Conservation (phyloP, 2,797 vertebrate genomes). For the Balearica regulorum region DNA sequence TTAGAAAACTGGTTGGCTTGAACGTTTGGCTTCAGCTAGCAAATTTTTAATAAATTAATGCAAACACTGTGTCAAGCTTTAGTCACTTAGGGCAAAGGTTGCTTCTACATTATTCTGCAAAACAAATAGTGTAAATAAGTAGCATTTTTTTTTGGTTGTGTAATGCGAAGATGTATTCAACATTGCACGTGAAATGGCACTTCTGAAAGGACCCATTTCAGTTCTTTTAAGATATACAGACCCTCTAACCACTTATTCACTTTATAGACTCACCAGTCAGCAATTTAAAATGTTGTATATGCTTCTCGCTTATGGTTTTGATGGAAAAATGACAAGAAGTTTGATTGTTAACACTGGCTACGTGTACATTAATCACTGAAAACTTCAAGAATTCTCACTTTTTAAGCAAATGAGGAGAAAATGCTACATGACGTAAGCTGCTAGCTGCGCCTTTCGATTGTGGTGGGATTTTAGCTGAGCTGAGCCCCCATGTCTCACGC, state of each 20-base stretch:
- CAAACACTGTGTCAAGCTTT: constrained; percentile 29
- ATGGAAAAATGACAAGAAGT: not conserved
- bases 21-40: not conserved
- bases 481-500: fast-evolving
- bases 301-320: not conserved
- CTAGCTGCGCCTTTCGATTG: not conserved
- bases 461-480: not conserved
- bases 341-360: not conserved
- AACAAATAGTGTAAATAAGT: constrained; percentile 47
- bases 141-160: not conserved
- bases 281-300: not conserved
- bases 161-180: not conserved
- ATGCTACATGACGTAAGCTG: not conserved
- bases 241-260: not conserved
- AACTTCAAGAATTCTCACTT: not conserved
- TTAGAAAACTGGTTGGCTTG: constrained; percentile 16
- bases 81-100: constrained; percentile 19
- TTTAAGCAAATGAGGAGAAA: not conserved
- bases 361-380: not conserved
- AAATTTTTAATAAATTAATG: constrained; percentile 37
- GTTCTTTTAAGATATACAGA: not conserved
- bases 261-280: not conserved
- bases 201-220: not conserved
- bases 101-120: not conserved
- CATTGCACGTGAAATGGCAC: not conserved